Conservation (phyloP, 2,113 vertebrate species). For the Apeltes quadracus region DNA sequence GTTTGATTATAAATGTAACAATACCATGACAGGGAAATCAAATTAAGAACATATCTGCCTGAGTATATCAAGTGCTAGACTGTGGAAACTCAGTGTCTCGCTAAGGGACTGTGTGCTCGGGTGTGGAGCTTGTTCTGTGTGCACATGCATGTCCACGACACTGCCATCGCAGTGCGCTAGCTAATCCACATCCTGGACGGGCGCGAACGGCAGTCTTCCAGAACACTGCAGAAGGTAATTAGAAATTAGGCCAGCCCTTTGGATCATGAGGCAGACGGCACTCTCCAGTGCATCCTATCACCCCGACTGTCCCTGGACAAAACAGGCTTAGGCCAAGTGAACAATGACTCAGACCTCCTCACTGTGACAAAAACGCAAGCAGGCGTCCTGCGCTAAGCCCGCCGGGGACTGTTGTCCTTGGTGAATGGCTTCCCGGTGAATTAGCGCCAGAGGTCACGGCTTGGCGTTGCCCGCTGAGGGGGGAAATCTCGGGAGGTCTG, state of each 20-base stretch:
- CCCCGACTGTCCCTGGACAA: constrained; percentile 46
- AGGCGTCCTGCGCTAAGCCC: constrained; percentile 52
- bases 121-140: constrained; percentile 17
- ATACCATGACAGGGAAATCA: constrained; percentile 60
- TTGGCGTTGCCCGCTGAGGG: constrained; percentile 9
- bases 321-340: constrained; percentile 67
- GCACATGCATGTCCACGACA: constrained; percentile 28
- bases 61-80: constrained; percentile 57
- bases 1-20: constrained; percentile 73
- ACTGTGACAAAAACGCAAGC: constrained; percentile 61
- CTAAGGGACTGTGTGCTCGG: constrained; percentile 4
- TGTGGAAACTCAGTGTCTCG: constrained; percentile 52
- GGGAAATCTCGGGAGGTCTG: constrained; percentile 9
- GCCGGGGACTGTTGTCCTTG: constrained; percentile 56
- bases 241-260: constrained; percentile 75
- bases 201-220: constrained; percentile 76
- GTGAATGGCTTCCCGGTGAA: constrained; percentile 62
- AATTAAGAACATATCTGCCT: constrained; percentile 66
- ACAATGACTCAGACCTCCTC: constrained; percentile 70
- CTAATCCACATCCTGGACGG: constrained; percentile 73
- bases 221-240: constrained; percentile 80
- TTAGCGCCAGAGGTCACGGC: constrained; percentile 61
- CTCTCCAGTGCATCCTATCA: constrained; percentile 65
- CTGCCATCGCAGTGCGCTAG: constrained; percentile 61
- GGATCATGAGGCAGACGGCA: constrained; percentile 62